Percentiles rank a stretch among this genome's conserved stretches.
Evolutionary conservation across 2,888 invertebrate species (phyloP).

Genomic region (Cremastinae sp.): DNA sequence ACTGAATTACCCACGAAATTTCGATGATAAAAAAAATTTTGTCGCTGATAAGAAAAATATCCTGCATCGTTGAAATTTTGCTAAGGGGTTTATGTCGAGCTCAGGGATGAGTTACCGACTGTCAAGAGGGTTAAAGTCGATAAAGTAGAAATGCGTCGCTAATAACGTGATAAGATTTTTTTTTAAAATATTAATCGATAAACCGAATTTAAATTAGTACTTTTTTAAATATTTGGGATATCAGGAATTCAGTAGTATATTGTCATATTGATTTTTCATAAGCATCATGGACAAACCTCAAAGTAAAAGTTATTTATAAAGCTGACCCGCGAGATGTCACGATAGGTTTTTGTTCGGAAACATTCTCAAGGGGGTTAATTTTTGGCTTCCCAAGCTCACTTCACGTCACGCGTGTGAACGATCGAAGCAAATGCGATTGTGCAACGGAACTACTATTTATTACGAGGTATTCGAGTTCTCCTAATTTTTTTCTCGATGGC

Average conservation of each 20-base stretch:
- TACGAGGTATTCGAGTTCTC: conserved; percentile 1
- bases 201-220: background rate
- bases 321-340: conserved; percentile 37
- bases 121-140: conserved; percentile 39
- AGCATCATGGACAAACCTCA: background rate
- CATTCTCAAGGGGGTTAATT: conserved; percentile 19
- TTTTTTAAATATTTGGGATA: background rate
- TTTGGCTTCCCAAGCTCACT: conserved; percentile 32
- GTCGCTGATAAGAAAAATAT: conserved; percentile 12
- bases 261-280: background rate
- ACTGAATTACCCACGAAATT: conserved; percentile 9
- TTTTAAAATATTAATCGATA: background rate
- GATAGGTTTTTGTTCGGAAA: conserved; percentile 10
- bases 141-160: conserved; percentile 60
- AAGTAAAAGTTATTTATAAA: background rate
- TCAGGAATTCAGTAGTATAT: no score
- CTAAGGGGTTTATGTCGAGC: conserved; percentile 3
- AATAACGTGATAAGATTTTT: no score
- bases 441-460: conserved; percentile 21
- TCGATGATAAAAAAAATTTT: background rate
- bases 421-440: conserved; percentile 46
- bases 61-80: background rate
- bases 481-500: background rate
- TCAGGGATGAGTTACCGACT: conserved; percentile 54
- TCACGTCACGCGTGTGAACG: conserved; percentile 8